Evolutionary conservation across 2,113 vertebrate species (phyloP).

Genomic region (Rhinogobius similis): DNA sequence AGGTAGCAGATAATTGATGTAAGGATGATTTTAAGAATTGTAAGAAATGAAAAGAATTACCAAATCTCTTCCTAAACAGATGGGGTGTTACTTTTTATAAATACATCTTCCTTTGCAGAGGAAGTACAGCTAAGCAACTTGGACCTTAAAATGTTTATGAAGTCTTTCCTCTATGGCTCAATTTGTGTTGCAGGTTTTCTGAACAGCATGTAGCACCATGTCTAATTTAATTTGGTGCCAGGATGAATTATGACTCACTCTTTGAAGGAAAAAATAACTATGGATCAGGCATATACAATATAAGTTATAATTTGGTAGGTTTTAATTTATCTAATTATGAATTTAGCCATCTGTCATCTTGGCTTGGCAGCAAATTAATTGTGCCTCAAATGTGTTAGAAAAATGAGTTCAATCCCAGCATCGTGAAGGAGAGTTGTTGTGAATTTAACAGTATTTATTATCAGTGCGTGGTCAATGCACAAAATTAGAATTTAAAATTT

Average conservation of each 20-base stretch:
- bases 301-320: background rate
- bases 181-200: constrained; percentile 1
- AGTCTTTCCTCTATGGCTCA: constrained; percentile 1
- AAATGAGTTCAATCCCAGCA: background rate
- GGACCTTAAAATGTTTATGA: background rate
- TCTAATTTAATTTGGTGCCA: constrained; percentile 15
- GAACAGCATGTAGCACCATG: constrained; percentile 3
- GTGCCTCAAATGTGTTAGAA: background rate
- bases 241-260: constrained; percentile 8
- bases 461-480: background rate
- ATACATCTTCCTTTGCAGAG: background rate
- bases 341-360: constrained; percentile 9
- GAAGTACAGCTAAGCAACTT: background rate
- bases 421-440: background rate
- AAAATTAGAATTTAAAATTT: no score
- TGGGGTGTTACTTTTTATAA: background rate
- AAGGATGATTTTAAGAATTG: background rate
- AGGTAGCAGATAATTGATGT: no score
- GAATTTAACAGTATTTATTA: background rate
- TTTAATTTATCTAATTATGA: background rate
- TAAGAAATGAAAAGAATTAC: background rate
- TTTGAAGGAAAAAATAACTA: background rate
- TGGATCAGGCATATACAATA: background rate
- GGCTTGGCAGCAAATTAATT: background rate
- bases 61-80: background rate